Conservation (phyloP, 2,113 vertebrate genomes). For the Nyctibius bracteatus region DNA sequence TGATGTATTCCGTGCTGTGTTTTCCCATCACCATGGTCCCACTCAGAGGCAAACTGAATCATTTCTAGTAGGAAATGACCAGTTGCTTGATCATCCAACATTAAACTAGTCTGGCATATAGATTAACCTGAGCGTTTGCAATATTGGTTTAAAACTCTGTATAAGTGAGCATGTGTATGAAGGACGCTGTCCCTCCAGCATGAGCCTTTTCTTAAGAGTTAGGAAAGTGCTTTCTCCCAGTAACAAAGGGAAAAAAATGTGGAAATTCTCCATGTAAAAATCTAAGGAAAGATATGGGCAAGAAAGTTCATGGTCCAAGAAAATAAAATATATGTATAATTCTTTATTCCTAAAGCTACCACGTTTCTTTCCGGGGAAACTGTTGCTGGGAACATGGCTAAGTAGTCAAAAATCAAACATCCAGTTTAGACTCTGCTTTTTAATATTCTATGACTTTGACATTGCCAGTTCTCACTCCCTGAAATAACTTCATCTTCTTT, state of each 20-base stretch:
- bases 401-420: background rate
- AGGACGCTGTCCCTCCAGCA: background rate
- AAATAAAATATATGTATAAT: background rate
- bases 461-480: background rate
- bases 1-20: background rate
- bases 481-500: constrained; percentile 47
- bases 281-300: background rate
- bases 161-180: background rate
- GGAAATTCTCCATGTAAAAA: background rate
- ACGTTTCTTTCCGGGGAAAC: background rate
- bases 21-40: background rate
- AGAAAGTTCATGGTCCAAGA: background rate
- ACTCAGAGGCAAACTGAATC: background rate
- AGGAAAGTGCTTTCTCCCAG: background rate
- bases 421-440: background rate
- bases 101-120: background rate
- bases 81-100: background rate
- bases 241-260: background rate
- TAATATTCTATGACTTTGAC: constrained; percentile 27
- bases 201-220: background rate
- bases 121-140: background rate
- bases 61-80: background rate
- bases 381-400: background rate
- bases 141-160: background rate
- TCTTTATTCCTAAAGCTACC: background rate